A percentile compares a stretch with the other conserved stretches of the same genome.
Evolutionary conservation across 1,140 invertebrate species (phyloP).

Genomic region (Berghia stephanieae): DNA sequence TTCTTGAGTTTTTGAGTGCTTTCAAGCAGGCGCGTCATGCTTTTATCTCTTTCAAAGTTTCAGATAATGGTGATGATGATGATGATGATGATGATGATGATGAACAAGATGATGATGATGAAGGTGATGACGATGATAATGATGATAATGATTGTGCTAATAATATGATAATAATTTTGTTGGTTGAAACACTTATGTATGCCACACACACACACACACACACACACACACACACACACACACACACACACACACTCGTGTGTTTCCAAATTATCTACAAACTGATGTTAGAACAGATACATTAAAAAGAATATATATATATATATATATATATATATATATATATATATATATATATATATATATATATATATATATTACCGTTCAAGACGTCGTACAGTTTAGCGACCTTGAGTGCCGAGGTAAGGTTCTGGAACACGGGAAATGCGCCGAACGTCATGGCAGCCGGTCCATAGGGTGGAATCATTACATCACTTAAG

Average conservation of each 20-base stretch:
- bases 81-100: too few species aligned
- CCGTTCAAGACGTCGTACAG: slow-evolving; percentile 38
- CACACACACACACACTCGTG: slow-evolving; percentile 13
- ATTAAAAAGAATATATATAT: too few species aligned
- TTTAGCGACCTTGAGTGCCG: slow-evolving; percentile 38
- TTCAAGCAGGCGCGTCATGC: too few species aligned
- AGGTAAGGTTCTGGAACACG: slow-evolving; percentile 44
- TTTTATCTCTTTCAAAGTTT: too few species aligned
- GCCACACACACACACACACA: slow-evolving; percentile 5
- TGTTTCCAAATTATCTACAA: not conserved
- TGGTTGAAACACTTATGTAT: too few species aligned
- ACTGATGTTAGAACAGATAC: not conserved
- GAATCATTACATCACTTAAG: slow-evolving; percentile 57
- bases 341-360: not conserved
- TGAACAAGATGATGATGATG: too few species aligned
- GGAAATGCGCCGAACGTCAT: slow-evolving; percentile 50
- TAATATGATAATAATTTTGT: too few species aligned
- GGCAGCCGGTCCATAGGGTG: slow-evolving; percentile 57
- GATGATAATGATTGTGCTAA: too few species aligned
- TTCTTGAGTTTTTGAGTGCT: too few species aligned
- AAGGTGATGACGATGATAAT: too few species aligned
- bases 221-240: slow-evolving; percentile 21
- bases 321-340: not conserved
- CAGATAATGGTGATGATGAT: too few species aligned
- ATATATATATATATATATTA: slow-evolving; percentile 22